A percentile compares a stretch with the other conserved stretches of the same genome.
These are phyloP conservation scores for Euleptes europaea DNA, from an alignment of 2,113 vertebrate species.

Conservation along the genomic window DNA sequence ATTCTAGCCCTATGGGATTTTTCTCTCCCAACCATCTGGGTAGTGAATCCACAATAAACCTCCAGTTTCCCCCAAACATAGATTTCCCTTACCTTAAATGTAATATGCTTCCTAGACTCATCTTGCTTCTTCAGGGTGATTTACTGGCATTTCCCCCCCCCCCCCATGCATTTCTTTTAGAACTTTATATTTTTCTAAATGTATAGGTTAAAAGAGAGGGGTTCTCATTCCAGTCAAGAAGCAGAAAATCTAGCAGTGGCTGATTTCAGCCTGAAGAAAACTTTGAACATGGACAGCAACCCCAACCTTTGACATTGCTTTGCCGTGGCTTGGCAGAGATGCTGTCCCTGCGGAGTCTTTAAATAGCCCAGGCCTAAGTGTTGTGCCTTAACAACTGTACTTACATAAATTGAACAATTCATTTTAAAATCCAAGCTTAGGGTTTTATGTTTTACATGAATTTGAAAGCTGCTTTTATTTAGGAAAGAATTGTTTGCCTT, in stretches of 20 bases:
- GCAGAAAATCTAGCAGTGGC: background rate
- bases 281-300: background rate
- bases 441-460: background rate
- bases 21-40: background rate
- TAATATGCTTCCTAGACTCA: background rate
- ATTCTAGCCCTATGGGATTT: background rate
- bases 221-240: background rate
- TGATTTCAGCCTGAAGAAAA: constrained; percentile 4
- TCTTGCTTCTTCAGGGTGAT: background rate
- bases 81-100: background rate
- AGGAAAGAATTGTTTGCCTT: background rate
- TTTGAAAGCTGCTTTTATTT: background rate
- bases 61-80: background rate
- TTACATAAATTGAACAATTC: constrained; percentile 60
- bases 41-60: background rate
- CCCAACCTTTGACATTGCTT: constrained; percentile 54
- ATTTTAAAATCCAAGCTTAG: constrained; percentile 38
- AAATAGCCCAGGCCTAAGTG: constrained; percentile 62
- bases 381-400: constrained; percentile 47
- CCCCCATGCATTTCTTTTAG: background rate
- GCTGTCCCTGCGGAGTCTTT: constrained; percentile 51
- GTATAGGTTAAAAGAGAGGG: background rate
- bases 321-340: constrained; percentile 59
- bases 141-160: background rate
- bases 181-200: background rate